Conservation (phyloP, 1,140 invertebrate genomes). For the Spodoptera frugiperda region DNA sequence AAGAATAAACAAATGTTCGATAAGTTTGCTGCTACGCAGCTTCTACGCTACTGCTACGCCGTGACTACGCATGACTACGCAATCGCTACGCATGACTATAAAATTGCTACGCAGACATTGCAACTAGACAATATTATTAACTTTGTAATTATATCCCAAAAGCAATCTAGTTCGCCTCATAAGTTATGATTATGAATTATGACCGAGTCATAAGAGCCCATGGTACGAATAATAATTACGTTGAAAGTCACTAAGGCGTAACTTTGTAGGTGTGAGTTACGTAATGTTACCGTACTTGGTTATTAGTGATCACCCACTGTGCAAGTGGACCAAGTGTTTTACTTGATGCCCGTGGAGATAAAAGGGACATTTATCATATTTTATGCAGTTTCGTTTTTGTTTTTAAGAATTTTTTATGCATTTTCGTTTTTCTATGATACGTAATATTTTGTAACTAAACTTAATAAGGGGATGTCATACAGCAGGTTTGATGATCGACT, state of each 20-base stretch:
- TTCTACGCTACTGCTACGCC: too few relatives aligned
- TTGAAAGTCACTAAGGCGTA: constrained; percentile 27
- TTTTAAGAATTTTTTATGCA: too few relatives aligned
- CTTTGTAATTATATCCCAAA: neutral
- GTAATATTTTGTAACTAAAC: too few relatives aligned
- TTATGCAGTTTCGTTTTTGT: neutral
- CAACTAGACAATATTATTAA: too few relatives aligned
- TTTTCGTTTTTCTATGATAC: too few relatives aligned
- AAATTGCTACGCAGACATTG: too few relatives aligned
- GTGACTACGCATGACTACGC: too few relatives aligned
- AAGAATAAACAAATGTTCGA: too few relatives aligned
- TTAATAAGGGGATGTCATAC: too few relatives aligned
- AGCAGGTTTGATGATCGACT: too few relatives aligned
- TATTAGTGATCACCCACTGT: constrained; percentile 35
- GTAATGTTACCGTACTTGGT: constrained; percentile 23
- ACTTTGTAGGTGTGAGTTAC: constrained; percentile 27
- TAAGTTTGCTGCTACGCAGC: too few relatives aligned
- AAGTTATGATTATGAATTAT: constrained; percentile 36
- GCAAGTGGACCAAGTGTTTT: constrained; percentile 2
- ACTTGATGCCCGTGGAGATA: neutral
- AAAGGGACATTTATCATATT: neutral
- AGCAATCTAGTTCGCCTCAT: constrained; percentile 28
- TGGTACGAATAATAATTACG: constrained; percentile 35
- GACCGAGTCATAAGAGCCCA: constrained; percentile 16
- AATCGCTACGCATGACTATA: too few relatives aligned